Evolutionary conservation across 2,888 invertebrate genomes (phyloP), one percentile per base, ranked within the genome.

Genomic region (Seladonia tumulorum): DNA sequence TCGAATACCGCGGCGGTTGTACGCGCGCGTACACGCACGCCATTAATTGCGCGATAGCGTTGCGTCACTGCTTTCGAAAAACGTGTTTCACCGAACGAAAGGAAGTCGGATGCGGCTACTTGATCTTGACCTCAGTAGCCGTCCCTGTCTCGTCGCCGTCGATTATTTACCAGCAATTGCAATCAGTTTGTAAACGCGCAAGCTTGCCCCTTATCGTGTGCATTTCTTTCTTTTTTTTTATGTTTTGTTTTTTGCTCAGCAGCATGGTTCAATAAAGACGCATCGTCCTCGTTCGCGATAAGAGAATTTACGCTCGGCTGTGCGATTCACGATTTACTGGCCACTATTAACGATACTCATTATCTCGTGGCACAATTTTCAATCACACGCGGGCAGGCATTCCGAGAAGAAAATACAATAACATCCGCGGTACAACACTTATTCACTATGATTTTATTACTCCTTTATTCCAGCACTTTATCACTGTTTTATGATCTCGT

Each of bases 71-170:
- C 74, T 73, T 79, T 49, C 63, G 22, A 25, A 75, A 53, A 83
- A 35, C 16, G 53, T 16, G 47, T 47, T 47, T 25, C 53, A 70
- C 22, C 7, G 63, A 68, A 14, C 10, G 18, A 29, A 4, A 75
- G 25, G 47, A 66, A 53, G 39, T 57, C 18, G 42, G n/a, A 45
- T 22, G 22, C 22, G 45, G 53, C 49, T 25, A 39, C 25, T 73
- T 85, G 74, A 77, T 77, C 83, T 83, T 85, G 74, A 80, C 80
- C 75, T 53, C n/a, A 7, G 35, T 22, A 18, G 22, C 2, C 14
- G 42, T 70, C 2, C 2, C n/a, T 39, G n/a, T 68, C 8, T 68
- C 35, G 66, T 39, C 35, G 66, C 22, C 22, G 18, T 18, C 39
- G 66, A 68, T 39, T 35, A 57, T 57, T 12, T 57, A 10, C 3